Percentiles rank a stretch among this genome's conserved stretches.
These are phyloP conservation scores for Ryuthela nishihirai DNA, from an alignment of 2,888 invertebrate species.

Conservation along the genomic window DNA sequence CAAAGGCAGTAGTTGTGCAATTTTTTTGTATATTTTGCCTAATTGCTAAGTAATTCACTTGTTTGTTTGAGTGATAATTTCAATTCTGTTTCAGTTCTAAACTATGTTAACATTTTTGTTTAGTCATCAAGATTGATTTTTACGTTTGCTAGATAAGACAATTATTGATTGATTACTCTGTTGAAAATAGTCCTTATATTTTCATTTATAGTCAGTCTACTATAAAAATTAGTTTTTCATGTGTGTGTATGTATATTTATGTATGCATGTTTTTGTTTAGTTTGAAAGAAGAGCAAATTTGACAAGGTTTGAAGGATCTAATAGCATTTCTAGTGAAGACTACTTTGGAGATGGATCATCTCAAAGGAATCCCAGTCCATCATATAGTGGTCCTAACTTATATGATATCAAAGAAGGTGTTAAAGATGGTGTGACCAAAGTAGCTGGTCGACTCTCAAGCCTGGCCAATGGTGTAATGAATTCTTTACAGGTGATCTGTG, in stretches of 20 bases:
- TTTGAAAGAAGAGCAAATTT: constrained; percentile 59
- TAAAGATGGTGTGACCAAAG: constrained; percentile 92
- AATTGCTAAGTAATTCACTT: too few relatives aligned
- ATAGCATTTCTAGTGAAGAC: constrained; percentile 93
- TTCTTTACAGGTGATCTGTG: constrained; percentile 82
- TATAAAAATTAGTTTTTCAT: too few relatives aligned
- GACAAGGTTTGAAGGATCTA: constrained; percentile 84
- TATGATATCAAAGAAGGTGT: constrained; percentile 97
- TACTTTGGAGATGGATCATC: constrained; percentile 69
- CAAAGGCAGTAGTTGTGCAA: too few relatives aligned
- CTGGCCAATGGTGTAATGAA: constrained; percentile 91
- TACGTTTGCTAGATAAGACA: too few relatives aligned
- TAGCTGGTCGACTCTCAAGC: constrained; percentile 92
- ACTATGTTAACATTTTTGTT: too few relatives aligned
- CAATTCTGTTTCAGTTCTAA: too few relatives aligned
- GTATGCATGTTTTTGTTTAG: constrained; percentile 46
- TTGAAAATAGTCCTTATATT: too few relatives aligned
- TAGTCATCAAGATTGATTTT: too few relatives aligned
- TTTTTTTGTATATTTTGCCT: too few relatives aligned
- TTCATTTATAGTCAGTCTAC: too few relatives aligned
- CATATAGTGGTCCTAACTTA: constrained; percentile 63
- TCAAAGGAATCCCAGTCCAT: constrained; percentile 29
- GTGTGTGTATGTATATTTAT: background rate
- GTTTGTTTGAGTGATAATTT: too few relatives aligned
- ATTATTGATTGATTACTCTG: too few relatives aligned